Percentiles rank a stretch among this genome's conserved stretches.
These are phyloP conservation scores for Zapornia atra DNA, from an alignment of 2,113 vertebrate genomes.

Conservation along the genomic window DNA sequence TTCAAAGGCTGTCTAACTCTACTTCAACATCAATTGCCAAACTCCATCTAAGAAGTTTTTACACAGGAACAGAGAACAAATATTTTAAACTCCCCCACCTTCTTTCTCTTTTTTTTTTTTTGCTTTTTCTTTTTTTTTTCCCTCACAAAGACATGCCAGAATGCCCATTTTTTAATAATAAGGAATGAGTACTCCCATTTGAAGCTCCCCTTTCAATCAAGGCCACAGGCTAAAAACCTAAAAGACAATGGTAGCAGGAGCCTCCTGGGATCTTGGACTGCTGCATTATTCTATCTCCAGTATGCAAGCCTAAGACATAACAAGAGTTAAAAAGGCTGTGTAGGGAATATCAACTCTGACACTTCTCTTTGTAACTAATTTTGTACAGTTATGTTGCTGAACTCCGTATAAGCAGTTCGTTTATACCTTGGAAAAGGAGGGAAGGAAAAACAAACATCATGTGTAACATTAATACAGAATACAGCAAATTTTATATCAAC, in stretches of 20 bases:
- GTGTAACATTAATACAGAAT: not conserved
- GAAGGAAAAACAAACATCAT: constrained; percentile 13
- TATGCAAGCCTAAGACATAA: constrained; percentile 44
- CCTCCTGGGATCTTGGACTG: constrained; percentile 41
- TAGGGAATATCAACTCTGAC: constrained; percentile 40
- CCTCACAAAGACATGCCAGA: constrained; percentile 25
- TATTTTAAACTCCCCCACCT: not conserved
- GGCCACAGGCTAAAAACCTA: constrained; percentile 48
- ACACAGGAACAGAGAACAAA: constrained; percentile 30
- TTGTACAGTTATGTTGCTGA: constrained; percentile 37
- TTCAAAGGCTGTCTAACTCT: constrained; percentile 62
- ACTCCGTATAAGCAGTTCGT: constrained; percentile 33
- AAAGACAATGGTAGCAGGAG: constrained; percentile 34
- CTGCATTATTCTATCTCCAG: constrained; percentile 57
- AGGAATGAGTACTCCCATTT: not conserved
- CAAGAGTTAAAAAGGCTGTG: constrained; percentile 45
- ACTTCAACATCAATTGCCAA: constrained; percentile 37
- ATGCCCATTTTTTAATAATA: constrained; percentile 24
- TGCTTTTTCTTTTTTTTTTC: fast-evolving
- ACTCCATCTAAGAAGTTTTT: constrained; percentile 35
- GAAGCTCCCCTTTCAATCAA: constrained; percentile 43
- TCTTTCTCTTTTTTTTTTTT: no score
- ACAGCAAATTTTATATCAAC: constrained; percentile 15
- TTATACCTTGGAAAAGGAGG: constrained; percentile 31
- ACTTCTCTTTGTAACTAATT: constrained; percentile 66